phyloP scores from a whole-genome alignment of 2,797 vertebrate species.

The Luscinia megarhynchos region DNA sequence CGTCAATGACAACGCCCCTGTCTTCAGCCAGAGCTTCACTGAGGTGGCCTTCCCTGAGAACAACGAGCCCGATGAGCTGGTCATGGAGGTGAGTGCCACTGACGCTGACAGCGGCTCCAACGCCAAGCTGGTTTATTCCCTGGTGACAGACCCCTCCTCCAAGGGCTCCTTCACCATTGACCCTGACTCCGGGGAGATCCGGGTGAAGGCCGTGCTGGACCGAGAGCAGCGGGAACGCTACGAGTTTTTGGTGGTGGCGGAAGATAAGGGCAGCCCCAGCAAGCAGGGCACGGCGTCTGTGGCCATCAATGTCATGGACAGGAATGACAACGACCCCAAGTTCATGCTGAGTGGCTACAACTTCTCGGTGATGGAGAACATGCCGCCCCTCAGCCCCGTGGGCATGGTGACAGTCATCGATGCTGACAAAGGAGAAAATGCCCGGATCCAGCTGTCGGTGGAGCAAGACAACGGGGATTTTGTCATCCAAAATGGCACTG shows the following conservation, averaged over 20 bases:
- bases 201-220: conserved; percentile 90
- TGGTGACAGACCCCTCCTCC: conserved; percentile 80
- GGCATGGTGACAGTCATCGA: conserved; percentile 97
- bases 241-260: conserved; percentile 89
- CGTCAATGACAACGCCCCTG: conserved; percentile 91
- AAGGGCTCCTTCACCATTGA: conserved; percentile 91
- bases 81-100: conserved; percentile 86
- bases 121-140: conserved; percentile 89
- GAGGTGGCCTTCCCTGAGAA: conserved; percentile 92
- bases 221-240: conserved; percentile 90
- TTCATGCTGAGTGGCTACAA: conserved; percentile 96
- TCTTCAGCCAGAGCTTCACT: conserved; percentile 87
- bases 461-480: conserved; percentile 97
- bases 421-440: conserved; percentile 92
- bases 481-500: conserved; percentile 94
- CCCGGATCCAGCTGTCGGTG: conserved; percentile 87
- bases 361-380: conserved; percentile 97
- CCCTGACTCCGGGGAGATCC: conserved; percentile 85
- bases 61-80: conserved; percentile 88
- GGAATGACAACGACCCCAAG: conserved; percentile 98
- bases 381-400: conserved; percentile 92
- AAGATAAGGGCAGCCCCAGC: conserved; percentile 92
- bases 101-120: conserved; percentile 95
- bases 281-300: conserved; percentile 93
- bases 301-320: conserved; percentile 89